Base-by-base conservation (phyloP, 1,140 invertebrate genomes). In the Trichogramma pretiosum region DNA sequence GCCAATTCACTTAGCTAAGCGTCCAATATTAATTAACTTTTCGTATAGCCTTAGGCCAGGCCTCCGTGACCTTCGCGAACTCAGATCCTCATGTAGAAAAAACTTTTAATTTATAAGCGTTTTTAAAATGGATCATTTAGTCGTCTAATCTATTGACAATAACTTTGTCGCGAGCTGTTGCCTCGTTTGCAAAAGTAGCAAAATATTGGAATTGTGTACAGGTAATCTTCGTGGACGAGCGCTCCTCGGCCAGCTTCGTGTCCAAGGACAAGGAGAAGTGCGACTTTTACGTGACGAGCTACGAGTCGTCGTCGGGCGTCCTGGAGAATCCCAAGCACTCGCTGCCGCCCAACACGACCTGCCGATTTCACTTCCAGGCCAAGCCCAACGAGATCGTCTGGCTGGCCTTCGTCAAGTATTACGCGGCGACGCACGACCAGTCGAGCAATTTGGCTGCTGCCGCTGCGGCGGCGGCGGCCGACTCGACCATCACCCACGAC, bases 331-430 rank as follows among this genome's bases (percentile, higher is more conserved):
- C 88, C 0, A 77, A 82, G 40, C 87, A 91, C 62, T 90, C 87
- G 2, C 62, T 91, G 36, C 83, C 88, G 0, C 83, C 85, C 1
- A 91, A 91, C 63, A 89, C 87, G 1, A 91, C 87, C 1, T 93
- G 89, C 60, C 70, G 74, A 16, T 81, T 79, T 56, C 70, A 74
- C 43, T 78, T 81, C 49, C 74, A 80, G 65, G 85, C 84, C 13
- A 79, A 80, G 34, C 68, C 77, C 13, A 79, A 82, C 48, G 85
- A 89, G 66, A 81, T 85, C 37, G 83, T 90, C 14, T 90, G 86
- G 87, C 76, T 89, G 47, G 85, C 85, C 2, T 89, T 90, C 56
- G 78, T 87, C 58, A 87, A 87, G 63, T 89, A 87, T 58, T 82
- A 87, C 63, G 80, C 83, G 2, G 78, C 80, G 4, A 77, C 73